Evolutionary conservation across 1,140 invertebrate genomes (phyloP).

Genomic region (Macrocentrus cingulum): DNA sequence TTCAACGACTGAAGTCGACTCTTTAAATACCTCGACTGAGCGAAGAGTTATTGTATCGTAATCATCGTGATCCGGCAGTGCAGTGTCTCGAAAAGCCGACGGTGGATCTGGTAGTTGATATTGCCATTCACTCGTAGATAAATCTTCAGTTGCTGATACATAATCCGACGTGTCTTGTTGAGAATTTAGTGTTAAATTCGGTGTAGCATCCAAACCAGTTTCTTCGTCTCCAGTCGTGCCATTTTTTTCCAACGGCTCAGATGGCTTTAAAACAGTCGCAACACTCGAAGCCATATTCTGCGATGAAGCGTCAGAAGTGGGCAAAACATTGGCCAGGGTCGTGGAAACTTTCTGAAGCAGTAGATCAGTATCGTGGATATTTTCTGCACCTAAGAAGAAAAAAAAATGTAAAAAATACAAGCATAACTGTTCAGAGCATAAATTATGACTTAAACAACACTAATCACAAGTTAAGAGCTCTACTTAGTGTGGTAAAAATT

Average conservation of each 20-base stretch:
- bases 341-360: slow-evolving; percentile 53
- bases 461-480: too few species aligned
- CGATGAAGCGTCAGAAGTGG: neutral
- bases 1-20: neutral
- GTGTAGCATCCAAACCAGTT: neutral
- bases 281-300: neutral
- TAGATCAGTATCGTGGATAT: slow-evolving; percentile 44
- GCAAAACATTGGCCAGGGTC: slow-evolving; percentile 43
- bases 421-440: too few species aligned
- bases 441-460: too few species aligned
- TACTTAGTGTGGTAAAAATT: too few species aligned
- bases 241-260: neutral
- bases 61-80: slow-evolving; percentile 45
- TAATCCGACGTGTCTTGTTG: slow-evolving; percentile 52
- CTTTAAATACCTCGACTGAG: slow-evolving; percentile 29
- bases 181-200: slow-evolving; percentile 35
- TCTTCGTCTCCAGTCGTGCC: neutral
- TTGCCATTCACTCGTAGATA: slow-evolving; percentile 60
- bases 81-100: slow-evolving; percentile 61
- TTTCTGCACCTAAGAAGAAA: slow-evolving; percentile 27
- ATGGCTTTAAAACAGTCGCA: neutral
- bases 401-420: slow-evolving; percentile 2
- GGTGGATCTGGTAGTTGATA: slow-evolving; percentile 68
- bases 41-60: slow-evolving; percentile 43
- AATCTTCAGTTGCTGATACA: slow-evolving; percentile 47